phyloP scores from a whole-genome alignment of 2,888 invertebrate species.

The Phasia obesa region DNA sequence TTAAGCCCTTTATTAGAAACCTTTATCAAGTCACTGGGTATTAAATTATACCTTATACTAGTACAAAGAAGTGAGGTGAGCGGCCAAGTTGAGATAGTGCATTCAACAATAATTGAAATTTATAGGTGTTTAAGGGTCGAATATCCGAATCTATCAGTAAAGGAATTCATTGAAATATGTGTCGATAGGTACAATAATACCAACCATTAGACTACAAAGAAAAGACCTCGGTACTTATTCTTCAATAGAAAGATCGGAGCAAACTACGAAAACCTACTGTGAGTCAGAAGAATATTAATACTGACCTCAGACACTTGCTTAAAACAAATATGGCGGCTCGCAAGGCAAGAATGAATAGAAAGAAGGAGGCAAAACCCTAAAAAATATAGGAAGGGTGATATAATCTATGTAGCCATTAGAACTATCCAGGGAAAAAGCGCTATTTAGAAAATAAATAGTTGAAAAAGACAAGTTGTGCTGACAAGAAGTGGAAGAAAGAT shows the following conservation, averaged over 20 bases:
- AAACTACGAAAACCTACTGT: not conserved
- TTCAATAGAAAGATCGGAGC: not conserved
- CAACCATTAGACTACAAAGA: not conserved
- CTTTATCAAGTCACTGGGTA: not conserved
- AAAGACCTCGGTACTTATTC: not conserved
- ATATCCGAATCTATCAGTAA: not conserved
- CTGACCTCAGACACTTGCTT: not conserved
- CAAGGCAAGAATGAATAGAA: not conserved
- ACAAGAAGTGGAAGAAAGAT: constrained; percentile 17
- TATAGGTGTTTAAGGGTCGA: not conserved
- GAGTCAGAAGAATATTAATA: not conserved
- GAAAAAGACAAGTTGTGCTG: constrained; percentile 10
- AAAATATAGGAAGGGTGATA: not conserved
- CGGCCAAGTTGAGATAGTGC: not conserved
- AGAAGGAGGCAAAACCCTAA: not conserved
- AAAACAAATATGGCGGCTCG: not conserved
- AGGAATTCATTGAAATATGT: not conserved
- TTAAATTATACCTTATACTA: not conserved
- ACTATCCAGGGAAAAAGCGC: not conserved
- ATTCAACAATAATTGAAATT: not conserved
- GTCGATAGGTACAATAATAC: not conserved
- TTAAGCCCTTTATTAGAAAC: constrained; percentile 2
- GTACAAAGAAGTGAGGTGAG: not conserved
- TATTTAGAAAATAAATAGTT: not conserved
- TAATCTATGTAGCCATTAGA: not conserved